Conservation (phyloP, 2,797 vertebrate species). For the Parauchenoglanis ngamensis region DNA sequence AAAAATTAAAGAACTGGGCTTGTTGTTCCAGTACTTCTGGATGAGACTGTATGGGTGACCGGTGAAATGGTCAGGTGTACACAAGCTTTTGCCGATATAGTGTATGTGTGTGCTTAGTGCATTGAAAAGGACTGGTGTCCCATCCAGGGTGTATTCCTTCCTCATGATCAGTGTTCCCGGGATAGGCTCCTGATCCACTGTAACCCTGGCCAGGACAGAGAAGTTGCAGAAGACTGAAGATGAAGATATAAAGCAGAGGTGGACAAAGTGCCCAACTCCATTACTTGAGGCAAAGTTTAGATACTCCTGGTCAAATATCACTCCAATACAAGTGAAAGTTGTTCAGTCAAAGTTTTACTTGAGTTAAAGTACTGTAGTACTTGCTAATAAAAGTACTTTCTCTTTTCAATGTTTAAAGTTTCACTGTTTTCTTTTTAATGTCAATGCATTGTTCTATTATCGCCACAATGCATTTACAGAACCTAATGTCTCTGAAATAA, state of each 20-base stretch:
- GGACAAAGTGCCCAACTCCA: no score
- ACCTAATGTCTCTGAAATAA: no score
- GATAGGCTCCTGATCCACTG: background rate
- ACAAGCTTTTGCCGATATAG: background rate
- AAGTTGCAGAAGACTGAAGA: background rate
- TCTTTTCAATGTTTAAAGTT: no score
- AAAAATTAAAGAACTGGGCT: background rate
- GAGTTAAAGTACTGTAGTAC: no score
- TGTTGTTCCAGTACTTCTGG: background rate
- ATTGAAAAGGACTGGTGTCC: background rate
- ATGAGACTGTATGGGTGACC: background rate
- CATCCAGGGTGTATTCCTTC: background rate
- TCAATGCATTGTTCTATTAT: no score
- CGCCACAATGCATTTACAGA: no score
- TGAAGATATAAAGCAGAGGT: background rate
- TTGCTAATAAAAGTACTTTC: no score
- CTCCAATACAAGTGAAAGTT: no score
- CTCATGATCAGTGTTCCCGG: background rate
- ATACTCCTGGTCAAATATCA: no score
- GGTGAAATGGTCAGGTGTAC: background rate
- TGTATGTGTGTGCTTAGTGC: background rate
- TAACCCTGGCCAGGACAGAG: background rate
- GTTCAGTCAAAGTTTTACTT: no score
- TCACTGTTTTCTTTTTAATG: no score
- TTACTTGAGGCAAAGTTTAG: no score